phyloP scores from a whole-genome alignment of 2,888 invertebrate genomes.

The Ganaspis brasiliensis region DNA sequence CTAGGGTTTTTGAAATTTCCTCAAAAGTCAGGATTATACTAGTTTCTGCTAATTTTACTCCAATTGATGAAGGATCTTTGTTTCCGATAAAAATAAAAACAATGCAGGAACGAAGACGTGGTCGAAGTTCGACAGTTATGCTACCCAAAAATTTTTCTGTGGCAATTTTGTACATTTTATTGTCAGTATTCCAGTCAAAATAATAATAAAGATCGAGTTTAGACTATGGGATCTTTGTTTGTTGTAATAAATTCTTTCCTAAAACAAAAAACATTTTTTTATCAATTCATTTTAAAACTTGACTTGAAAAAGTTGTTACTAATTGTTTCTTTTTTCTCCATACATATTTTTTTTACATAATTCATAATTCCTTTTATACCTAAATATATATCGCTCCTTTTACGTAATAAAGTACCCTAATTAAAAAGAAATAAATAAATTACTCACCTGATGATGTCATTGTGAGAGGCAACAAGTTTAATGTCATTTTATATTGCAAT shows the following conservation, averaged over 20 bases:
- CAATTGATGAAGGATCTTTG: slow-evolving; percentile 61
- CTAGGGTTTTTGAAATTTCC: slow-evolving; percentile 62
- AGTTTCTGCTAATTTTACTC: slow-evolving; percentile 70
- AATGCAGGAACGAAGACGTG: slow-evolving; percentile 74
- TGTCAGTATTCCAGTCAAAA: background rate
- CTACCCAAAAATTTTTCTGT: slow-evolving; percentile 5
- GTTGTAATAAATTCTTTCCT: slow-evolving; percentile 11
- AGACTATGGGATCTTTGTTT: slow-evolving; percentile 12
- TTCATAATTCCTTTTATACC: too few relatives aligned
- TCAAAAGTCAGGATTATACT: slow-evolving; percentile 67
- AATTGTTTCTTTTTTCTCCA: too few relatives aligned
- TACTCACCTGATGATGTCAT: background rate
- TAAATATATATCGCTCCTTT: too few relatives aligned
- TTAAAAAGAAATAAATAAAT: background rate
- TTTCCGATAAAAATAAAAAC: slow-evolving; percentile 70
- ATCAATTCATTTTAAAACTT: background rate
- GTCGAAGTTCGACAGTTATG: slow-evolving; percentile 75
- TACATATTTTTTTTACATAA: too few relatives aligned
- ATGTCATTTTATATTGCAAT: slow-evolving; percentile 5
- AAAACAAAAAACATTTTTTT: background rate
- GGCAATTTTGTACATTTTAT: slow-evolving; percentile 56
- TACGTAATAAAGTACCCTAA: too few relatives aligned
- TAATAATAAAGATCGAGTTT: slow-evolving; percentile 5
- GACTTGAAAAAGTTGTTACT: background rate
- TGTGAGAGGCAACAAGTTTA: background rate